These are phyloP conservation scores for Corydoras sp. DNA, from an alignment of 2,113 vertebrate species.

Conservation along the genomic window DNA sequence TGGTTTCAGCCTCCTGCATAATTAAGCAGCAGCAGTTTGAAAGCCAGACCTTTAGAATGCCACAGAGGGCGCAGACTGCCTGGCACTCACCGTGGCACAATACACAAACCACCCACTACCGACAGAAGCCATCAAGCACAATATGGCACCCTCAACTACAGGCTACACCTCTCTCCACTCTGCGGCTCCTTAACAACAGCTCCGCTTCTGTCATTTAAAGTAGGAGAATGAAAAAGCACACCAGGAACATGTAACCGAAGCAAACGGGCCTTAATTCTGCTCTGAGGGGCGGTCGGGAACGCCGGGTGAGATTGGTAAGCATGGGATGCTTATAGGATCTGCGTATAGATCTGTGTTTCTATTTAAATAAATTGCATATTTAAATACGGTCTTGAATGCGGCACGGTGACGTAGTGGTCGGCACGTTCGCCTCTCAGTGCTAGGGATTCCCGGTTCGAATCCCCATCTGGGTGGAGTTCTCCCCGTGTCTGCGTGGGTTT, in stretches of 20 bases:
- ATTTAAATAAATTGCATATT: too few relatives aligned
- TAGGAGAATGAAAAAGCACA: background rate
- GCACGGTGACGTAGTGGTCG: too few relatives aligned
- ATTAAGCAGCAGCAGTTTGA: slow-evolving; percentile 52
- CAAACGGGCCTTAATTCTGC: slow-evolving; percentile 8
- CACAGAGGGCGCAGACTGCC: slow-evolving; percentile 19
- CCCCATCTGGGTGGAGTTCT: too few relatives aligned
- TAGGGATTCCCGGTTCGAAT: too few relatives aligned
- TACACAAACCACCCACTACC: slow-evolving; percentile 11
- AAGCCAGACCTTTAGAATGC: slow-evolving; percentile 24
- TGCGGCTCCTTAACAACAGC: background rate
- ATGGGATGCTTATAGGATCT: background rate
- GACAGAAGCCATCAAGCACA: slow-evolving; percentile 14
- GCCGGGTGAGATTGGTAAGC: background rate
- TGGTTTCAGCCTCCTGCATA: slow-evolving; percentile 48
- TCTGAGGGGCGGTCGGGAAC: slow-evolving; percentile 2
- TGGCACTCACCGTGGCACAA: slow-evolving; percentile 2
- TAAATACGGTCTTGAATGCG: too few relatives aligned
- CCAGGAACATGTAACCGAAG: background rate
- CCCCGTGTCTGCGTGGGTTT: too few relatives aligned
- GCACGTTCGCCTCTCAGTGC: too few relatives aligned
- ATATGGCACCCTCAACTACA: background rate
- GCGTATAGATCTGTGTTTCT: background rate
- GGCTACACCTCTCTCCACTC: slow-evolving; percentile 17
- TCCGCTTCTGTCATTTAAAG: background rate